phyloP scores from a whole-genome alignment of 2,113 vertebrate genomes.

The Menura novaehollandiae region DNA sequence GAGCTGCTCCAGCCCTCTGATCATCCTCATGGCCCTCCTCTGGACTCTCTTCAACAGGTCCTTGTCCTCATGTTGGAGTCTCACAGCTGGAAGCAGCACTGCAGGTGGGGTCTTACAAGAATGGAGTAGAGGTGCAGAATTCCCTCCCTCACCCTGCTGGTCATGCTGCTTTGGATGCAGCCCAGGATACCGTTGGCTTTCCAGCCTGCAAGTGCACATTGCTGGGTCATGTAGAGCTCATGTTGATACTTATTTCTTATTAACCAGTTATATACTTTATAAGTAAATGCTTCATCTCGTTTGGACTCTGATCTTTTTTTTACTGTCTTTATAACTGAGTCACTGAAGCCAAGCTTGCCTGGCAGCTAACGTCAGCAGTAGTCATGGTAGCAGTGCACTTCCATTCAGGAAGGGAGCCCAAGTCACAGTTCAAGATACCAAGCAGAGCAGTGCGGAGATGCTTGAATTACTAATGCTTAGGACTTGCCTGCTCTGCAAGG shows the following conservation, averaged over 20 bases:
- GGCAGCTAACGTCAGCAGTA: not conserved
- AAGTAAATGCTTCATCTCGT: not conserved
- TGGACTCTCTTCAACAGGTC: not conserved
- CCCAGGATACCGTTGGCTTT: not conserved
- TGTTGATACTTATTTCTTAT: not conserved
- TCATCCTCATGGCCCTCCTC: rapidly evolving
- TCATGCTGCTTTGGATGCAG: not conserved
- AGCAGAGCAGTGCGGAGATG: not conserved
- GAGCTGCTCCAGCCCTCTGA: not conserved
- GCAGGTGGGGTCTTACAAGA: not conserved
- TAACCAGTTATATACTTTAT: not conserved
- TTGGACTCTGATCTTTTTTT: not conserved
- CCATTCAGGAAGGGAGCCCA: not conserved
- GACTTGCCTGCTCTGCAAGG: not conserved
- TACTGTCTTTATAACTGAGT: not conserved
- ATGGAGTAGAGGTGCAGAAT: not conserved
- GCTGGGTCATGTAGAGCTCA: not conserved
- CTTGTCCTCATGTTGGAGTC: not conserved
- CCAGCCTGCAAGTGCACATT: not conserved
- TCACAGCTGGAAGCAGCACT: not conserved
- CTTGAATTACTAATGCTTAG: not conserved
- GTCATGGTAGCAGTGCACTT: not conserved
- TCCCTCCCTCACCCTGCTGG: not conserved
- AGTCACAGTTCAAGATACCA: not conserved
- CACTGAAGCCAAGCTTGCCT: not conserved